Conservation (phyloP, 2,888 invertebrate genomes). For the Tethea ocularis region DNA sequence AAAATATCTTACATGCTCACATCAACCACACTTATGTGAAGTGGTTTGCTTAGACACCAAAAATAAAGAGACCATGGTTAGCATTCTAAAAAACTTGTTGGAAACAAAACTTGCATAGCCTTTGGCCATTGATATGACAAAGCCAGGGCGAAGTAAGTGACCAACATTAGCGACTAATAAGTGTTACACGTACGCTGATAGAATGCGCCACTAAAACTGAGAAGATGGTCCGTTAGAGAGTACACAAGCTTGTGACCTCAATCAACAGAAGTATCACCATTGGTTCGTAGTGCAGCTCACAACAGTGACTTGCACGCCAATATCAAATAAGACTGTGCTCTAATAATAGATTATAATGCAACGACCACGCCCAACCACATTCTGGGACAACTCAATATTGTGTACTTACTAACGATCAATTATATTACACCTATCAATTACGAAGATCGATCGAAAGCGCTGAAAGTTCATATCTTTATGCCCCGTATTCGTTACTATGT, state of each 20-base stretch:
- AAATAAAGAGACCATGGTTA: background rate
- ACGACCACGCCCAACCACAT: constrained; percentile 60
- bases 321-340: constrained; percentile 55
- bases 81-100: background rate
- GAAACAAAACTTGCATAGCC: constrained; percentile 23
- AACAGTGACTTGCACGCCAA: constrained; percentile 61
- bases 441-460: constrained; percentile 59
- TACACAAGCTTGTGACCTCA: constrained; percentile 61
- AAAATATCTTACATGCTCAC: too few relatives aligned
- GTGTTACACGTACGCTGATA: constrained; percentile 60
- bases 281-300: constrained; percentile 37
- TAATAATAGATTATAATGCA: constrained; percentile 59
- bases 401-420: constrained; percentile 56
- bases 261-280: constrained; percentile 22
- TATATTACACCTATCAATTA: constrained; percentile 63
- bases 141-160: constrained; percentile 37
- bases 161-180: constrained; percentile 57
- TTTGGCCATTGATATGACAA: constrained; percentile 41
- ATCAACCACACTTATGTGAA: too few relatives aligned
- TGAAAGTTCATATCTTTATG: constrained; percentile 57
- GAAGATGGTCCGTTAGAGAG: constrained; percentile 70
- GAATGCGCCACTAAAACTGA: constrained; percentile 61
- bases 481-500: constrained; percentile 57
- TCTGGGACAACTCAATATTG: constrained; percentile 64
- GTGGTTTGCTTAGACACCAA: background rate